Evolutionary conservation across 2,113 vertebrate species (phyloP).

Genomic region (Hepsetus odoe): DNA sequence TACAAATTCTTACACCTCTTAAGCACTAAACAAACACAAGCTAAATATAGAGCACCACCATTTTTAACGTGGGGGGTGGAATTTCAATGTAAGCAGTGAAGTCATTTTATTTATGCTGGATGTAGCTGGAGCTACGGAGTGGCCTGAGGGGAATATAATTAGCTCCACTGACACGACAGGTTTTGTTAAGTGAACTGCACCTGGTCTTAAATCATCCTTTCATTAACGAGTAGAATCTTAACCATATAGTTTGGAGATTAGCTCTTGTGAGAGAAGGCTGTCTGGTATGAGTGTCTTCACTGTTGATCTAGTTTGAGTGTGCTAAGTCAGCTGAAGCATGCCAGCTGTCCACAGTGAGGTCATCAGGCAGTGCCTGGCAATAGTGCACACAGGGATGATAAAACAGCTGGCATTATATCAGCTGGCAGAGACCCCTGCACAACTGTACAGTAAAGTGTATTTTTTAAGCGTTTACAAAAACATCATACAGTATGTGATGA

Average conservation of each 20-base stretch:
- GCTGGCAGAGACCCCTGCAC: neutral
- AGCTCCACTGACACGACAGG: neutral
- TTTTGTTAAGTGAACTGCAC: neutral
- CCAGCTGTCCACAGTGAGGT: slow-evolving; percentile 20
- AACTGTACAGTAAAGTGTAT: neutral
- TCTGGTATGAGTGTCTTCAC: neutral
- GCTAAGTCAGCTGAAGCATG: slow-evolving; percentile 21
- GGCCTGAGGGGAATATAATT: neutral
- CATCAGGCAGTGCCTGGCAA: slow-evolving; percentile 4
- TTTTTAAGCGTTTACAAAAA: neutral
- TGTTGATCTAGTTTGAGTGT: slow-evolving; percentile 18
- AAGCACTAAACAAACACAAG: neutral
- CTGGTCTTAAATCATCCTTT: neutral
- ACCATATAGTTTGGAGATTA: slow-evolving; percentile 40
- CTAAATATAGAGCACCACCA: neutral
- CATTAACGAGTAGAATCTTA: slow-evolving; percentile 62
- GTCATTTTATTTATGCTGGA: neutral
- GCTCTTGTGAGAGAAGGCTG: neutral
- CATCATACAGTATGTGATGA: neutral
- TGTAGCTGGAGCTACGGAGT: neutral
- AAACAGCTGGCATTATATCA: slow-evolving; percentile 15
- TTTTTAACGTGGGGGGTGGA: neutral
- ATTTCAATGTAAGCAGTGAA: neutral
- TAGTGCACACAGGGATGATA: neutral
- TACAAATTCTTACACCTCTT: slow-evolving; percentile 9